Base-by-base conservation (phyloP, 1,140 invertebrate genomes). In the Philotrypesis tridentata region DNA sequence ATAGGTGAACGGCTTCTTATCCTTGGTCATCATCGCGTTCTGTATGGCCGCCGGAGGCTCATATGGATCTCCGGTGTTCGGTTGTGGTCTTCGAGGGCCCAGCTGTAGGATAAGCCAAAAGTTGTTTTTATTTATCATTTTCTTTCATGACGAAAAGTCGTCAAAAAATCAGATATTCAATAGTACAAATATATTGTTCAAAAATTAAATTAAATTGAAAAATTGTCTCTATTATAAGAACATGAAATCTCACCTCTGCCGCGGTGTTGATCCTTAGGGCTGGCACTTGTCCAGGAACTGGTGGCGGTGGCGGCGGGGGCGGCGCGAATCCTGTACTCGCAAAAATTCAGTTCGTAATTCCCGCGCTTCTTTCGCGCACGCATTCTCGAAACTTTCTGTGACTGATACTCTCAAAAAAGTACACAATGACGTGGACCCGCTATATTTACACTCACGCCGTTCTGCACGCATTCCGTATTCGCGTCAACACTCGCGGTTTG, bases 1-100 rank as follows among this genome's bases (percentile, higher is more conserved):
- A 88, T 98, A 98, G 3, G 97, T 98, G 89, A 98, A 98, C 1
- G 97, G 97, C 88, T 97, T 98, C 90, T 98, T 98, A 89, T 98
- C 97, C 92, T 98, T 97, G 83, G 96, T 97, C 94, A 97, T 95
- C 96, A 98, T 97, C 7, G 97, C 97, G 87, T 97, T 97, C 88
- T 98, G 96, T 37, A 98, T 96, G 70, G 96, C 97, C 63, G 96
- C 95, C 79, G 97, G 97, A 67, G 97, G 96, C 88, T 96, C 96
- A 77, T 91, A 92, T 8, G 81, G 67, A 25, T 89, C 87, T 82
- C 40, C 87, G 86, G 78, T 85, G 84, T 73, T 68, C 33, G 29
- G 81, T 48, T 25, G 73, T 12, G 61, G 82, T 73, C 82, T 88
- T 40, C 82, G 82, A 8, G 79, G 67, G n/a, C 78, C 73, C 0